Evolutionary conservation across 2,797 vertebrate genomes (phyloP).

Genomic region (Brotula barbata): DNA sequence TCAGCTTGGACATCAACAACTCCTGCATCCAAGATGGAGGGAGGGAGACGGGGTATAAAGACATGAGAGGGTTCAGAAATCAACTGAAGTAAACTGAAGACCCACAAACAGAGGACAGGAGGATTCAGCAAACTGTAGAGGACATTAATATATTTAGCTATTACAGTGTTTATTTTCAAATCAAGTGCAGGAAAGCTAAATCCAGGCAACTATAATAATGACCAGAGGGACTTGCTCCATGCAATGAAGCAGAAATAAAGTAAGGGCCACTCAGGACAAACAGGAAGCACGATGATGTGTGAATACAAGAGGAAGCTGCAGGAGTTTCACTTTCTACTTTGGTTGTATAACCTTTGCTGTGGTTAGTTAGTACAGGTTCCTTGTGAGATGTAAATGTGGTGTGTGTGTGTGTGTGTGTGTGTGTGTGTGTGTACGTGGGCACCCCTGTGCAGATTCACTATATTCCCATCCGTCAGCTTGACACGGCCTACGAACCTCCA

Average conservation of each 20-base stretch:
- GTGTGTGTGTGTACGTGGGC: conserved; percentile 30
- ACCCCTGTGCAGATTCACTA: conserved; percentile 51
- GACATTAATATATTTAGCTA: conserved; percentile 37
- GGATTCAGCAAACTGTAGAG: conserved; percentile 23
- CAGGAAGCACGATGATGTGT: conserved; percentile 49
- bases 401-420: conserved; percentile 29
- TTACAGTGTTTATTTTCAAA: conserved; percentile 42
- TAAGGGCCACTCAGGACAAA: conserved; percentile 39
- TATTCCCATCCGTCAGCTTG: conserved; percentile 70
- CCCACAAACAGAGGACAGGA: conserved; percentile 33
- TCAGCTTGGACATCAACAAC: conserved; percentile 83
- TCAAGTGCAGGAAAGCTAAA: conserved; percentile 51
- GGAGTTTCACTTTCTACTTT: conserved; percentile 24
- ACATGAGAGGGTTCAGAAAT: neutral
- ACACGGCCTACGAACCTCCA: conserved; percentile 62
- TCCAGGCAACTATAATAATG: conserved; percentile 22
- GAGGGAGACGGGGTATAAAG: neutral
- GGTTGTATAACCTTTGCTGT: conserved; percentile 37
- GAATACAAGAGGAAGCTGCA: conserved; percentile 31
- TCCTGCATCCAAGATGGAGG: conserved; percentile 72
- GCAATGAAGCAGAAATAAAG: conserved; percentile 49
- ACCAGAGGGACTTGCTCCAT: conserved; percentile 38
- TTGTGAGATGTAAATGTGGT: conserved; percentile 17
- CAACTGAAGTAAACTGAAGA: too few species aligned
- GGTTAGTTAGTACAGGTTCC: conserved; percentile 6